These are phyloP conservation scores for Oryzias woworae DNA, from an alignment of 2,113 vertebrate genomes.

Conservation along the genomic window DNA sequence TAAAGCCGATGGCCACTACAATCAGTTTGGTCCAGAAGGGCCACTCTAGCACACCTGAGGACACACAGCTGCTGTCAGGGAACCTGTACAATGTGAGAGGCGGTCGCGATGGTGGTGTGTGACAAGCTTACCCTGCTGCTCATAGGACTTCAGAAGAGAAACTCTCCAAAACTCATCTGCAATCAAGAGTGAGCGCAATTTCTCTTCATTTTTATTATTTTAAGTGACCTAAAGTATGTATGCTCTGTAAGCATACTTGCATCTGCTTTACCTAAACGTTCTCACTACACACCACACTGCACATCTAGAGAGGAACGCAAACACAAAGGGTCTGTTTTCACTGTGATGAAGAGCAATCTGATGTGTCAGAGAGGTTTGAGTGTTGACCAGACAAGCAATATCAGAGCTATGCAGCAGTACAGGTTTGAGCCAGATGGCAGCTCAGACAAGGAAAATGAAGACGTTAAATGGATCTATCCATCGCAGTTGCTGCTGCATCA, in stretches of 20 bases:
- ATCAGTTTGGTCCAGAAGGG: conserved; percentile 98
- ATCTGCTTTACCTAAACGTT: conserved; percentile 15
- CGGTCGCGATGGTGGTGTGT: conserved; percentile 25
- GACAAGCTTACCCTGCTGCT: conserved; percentile 57
- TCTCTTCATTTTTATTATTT: conserved; percentile 33
- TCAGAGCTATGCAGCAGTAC: neutral
- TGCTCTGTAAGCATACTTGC: neutral
- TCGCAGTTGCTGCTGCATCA: too few relatives aligned
- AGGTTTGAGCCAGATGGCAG: too few relatives aligned
- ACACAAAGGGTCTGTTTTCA: neutral
- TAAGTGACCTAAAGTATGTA: neutral
- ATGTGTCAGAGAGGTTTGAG: neutral
- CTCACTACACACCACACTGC: conserved; percentile 34
- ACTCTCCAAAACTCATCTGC: conserved; percentile 68
- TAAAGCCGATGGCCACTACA: conserved; percentile 91
- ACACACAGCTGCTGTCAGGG: conserved; percentile 9
- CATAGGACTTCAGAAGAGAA: conserved; percentile 68
- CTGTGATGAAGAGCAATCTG: neutral
- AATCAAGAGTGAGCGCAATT: conserved; percentile 65
- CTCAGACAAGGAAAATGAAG: too few relatives aligned
- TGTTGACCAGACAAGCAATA: neutral
- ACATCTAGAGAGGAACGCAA: conserved; percentile 2
- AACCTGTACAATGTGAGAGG: neutral
- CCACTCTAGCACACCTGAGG: conserved; percentile 91
- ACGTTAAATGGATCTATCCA: too few relatives aligned